phyloP scores from a whole-genome alignment of 2,888 invertebrate genomes.

The Microchrysa polita region DNA sequence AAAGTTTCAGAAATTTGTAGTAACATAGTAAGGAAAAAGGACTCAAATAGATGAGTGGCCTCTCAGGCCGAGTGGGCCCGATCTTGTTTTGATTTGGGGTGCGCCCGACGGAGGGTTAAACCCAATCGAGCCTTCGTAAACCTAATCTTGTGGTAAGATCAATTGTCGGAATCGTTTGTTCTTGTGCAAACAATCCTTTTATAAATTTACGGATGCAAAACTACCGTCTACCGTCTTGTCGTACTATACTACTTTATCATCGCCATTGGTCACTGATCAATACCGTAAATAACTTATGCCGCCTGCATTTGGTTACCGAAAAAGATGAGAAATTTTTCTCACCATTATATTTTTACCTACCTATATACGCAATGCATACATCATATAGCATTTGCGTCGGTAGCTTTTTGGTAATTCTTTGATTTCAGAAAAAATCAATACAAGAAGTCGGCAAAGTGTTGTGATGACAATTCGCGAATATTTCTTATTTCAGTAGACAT shows the following conservation, averaged over 20 bases:
- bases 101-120: too few relatives aligned
- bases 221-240: not conserved
- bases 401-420: conserved; percentile 26
- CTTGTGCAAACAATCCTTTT: conserved; percentile 11
- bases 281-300: conserved; percentile 39
- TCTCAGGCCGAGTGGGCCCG: too few relatives aligned
- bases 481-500: conserved; percentile 24
- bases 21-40: too few relatives aligned
- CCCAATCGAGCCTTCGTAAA: too few relatives aligned
- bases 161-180: conserved; percentile 36
- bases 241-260: conserved; percentile 38
- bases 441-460: conserved; percentile 22
- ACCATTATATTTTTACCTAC: conserved; percentile 24
- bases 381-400: not conserved
- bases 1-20: too few relatives aligned
- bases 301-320: not conserved
- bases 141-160: conserved; percentile 23
- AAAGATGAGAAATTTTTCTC: conserved; percentile 36
- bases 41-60: too few relatives aligned
- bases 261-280: conserved; percentile 39
- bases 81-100: too few relatives aligned
- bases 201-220: conserved; percentile 3
- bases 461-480: conserved; percentile 20
- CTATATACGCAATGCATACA: too few relatives aligned
- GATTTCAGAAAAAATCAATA: conserved; percentile 19